Evolutionary conservation across 2,113 vertebrate genomes (phyloP).

Genomic region (mouse (Mus musculus)): DNA sequence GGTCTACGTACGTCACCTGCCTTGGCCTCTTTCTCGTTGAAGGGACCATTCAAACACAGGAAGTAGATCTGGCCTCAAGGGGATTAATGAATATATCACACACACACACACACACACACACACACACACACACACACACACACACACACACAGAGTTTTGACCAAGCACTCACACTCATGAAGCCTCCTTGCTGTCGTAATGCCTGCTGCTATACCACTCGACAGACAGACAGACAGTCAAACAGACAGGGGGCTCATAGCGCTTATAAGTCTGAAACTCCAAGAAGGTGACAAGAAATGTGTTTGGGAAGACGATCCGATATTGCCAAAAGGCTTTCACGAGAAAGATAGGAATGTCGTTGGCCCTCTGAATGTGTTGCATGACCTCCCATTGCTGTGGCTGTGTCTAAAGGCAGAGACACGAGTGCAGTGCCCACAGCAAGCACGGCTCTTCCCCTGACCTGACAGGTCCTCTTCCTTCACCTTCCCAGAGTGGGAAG

Average conservation of each 20-base stretch:
- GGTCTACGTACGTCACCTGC: not conserved
- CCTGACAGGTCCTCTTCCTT: not conserved
- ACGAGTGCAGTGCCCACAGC: rapidly evolving
- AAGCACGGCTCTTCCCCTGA: not conserved
- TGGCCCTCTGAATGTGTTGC: not conserved
- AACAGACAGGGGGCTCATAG: not conserved
- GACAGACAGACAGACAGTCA: not conserved
- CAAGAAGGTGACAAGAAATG: not conserved
- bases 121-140: too few relatives aligned
- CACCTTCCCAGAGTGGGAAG: not conserved
- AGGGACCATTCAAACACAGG: not conserved
- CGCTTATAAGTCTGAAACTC: not conserved
- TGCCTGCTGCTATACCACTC: not conserved
- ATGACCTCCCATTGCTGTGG: not conserved
- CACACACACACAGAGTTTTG: not conserved
- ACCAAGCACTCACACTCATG: not conserved
- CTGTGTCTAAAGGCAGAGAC: not conserved
- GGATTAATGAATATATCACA: not conserved
- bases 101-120: not conserved
- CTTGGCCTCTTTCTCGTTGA: conserved; percentile 12
- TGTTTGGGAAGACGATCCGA: not conserved
- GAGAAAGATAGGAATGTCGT: not conserved
- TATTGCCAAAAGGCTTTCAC: not conserved
- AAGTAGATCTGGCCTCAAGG: not conserved
- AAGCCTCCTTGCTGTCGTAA: not conserved